These are phyloP conservation scores for Anguilla japonica DNA, from an alignment of 2,113 vertebrate species.

Conservation along the genomic window DNA sequence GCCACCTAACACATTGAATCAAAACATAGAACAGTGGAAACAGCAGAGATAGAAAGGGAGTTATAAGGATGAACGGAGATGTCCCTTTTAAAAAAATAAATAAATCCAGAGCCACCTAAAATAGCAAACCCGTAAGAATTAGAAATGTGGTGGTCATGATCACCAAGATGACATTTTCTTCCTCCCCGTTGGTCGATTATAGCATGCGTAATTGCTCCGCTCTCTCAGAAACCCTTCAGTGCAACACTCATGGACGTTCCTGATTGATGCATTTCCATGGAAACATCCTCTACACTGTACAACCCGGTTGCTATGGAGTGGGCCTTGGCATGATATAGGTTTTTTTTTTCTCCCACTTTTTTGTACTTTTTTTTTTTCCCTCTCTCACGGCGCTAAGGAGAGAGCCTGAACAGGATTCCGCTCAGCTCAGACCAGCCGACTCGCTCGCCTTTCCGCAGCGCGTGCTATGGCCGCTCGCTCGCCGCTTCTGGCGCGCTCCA, in stretches of 20 bases:
- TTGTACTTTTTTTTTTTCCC: slow-evolving; percentile 50
- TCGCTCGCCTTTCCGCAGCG: slow-evolving; percentile 19
- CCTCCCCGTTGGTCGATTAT: slow-evolving; percentile 61
- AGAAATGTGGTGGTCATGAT: background rate
- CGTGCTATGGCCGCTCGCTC: slow-evolving; percentile 35
- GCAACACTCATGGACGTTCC: slow-evolving; percentile 81
- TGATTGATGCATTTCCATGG: slow-evolving; percentile 93
- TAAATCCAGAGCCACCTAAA: background rate
- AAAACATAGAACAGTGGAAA: background rate
- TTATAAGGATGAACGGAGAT: background rate
- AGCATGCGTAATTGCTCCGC: slow-evolving; percentile 73
- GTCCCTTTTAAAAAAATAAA: background rate
- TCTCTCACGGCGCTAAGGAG: slow-evolving; percentile 42
- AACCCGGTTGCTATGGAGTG: slow-evolving; percentile 70
- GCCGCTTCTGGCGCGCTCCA: slow-evolving; percentile 29
- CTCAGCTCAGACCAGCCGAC: slow-evolving; percentile 30
- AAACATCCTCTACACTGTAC: slow-evolving; percentile 77
- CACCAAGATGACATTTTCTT: slow-evolving; percentile 24
- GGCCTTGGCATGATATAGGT: slow-evolving; percentile 67
- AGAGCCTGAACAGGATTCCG: slow-evolving; percentile 42
- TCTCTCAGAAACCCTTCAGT: slow-evolving; percentile 79
- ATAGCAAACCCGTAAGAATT: slow-evolving; percentile 1
- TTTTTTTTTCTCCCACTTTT: slow-evolving; percentile 61
- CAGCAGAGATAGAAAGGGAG: background rate
- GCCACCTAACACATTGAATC: no score